Evolutionary conservation across 2,113 vertebrate species (phyloP), one percentile per base, ranked within the genome.

Genomic region (Sterrhoptilus dennistouni): DNA sequence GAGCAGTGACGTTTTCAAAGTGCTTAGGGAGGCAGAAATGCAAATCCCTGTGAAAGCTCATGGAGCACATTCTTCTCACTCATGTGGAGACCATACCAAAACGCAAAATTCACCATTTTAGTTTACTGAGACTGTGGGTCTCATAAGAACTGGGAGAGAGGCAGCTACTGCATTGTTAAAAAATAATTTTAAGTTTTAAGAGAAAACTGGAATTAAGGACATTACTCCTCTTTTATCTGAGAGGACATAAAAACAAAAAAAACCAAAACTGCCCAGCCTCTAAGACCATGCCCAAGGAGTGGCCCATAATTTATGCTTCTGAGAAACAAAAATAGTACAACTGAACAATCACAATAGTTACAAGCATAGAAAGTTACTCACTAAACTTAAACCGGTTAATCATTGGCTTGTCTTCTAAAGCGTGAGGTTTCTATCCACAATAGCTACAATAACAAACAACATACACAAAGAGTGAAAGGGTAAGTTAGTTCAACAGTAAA

Each of bases 331-430:
- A 87, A 87, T 17, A 95, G 52, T 49, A 78, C 53, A 90, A 50
- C 49, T 42, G 35, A 94, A 70, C 68, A 88, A 68, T 50, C 60
- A 93, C 92, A 94, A 74, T 0, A 94, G 75, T 92, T 87, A 86
- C 64, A 95, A 88, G 90, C 1, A 0, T 40, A 90, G 63, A 88
- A 95, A 86, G 82, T 94, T 96, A 94, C 92, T 92, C 92, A 88
- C 90, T 96, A 92, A 96, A 88, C 92, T 83, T 86, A 92, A 93
- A 86, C 56, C 2, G 2, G 90, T 96, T 94, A 96, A 94, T 93
- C 75, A 91, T 90, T 97, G 84, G 60, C 92, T 96, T 92, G 35
- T 90, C 79, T 93, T 92, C 91, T 89, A 92, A 93, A 87, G 69
- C 12, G 1, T 74, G 82, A 74, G 35, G 79, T 83, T 93, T 85